Evolutionary conservation across 2,888 invertebrate species (phyloP).

Genomic region (Notodonta ziczac): DNA sequence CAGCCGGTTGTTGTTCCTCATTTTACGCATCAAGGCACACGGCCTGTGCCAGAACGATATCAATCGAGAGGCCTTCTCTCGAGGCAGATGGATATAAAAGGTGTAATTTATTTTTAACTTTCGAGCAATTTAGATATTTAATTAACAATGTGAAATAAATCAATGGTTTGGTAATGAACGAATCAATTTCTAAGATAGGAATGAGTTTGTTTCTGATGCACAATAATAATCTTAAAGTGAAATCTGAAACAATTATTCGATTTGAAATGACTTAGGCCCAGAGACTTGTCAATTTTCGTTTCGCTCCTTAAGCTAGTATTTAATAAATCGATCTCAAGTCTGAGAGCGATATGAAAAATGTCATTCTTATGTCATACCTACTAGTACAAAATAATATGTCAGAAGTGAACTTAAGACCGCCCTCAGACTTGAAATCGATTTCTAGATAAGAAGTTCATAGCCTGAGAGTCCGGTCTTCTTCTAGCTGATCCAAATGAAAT

Average conservation of each 20-base stretch:
- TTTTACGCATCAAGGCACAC: slow-evolving; percentile 62
- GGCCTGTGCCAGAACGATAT: slow-evolving; percentile 44
- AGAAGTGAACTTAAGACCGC: no score
- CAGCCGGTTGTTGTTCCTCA: slow-evolving; percentile 51
- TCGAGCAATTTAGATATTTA: slow-evolving; percentile 15
- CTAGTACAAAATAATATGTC: no score
- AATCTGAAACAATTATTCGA: background rate
- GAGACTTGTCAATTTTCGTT: no score
- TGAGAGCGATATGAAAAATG: no score
- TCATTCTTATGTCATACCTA: no score
- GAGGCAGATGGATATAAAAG: slow-evolving; percentile 25
- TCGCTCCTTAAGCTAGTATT: no score
- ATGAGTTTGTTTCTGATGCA: background rate
- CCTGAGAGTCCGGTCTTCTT: no score
- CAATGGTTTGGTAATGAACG: background rate
- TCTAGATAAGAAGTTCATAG: no score
- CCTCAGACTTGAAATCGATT: no score
- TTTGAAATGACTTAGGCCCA: background rate
- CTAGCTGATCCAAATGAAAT: no score
- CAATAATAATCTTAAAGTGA: background rate
- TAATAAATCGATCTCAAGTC: no score
- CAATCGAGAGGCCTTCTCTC: slow-evolving; percentile 33
- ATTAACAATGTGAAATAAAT: slow-evolving; percentile 10
- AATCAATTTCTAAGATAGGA: background rate
- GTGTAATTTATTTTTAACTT: slow-evolving; percentile 29